Percentiles rank a stretch among this genome's conserved stretches.
These are phyloP conservation scores for Spinus pinus DNA, from an alignment of 2,797 vertebrate species.

Conservation along the genomic window DNA sequence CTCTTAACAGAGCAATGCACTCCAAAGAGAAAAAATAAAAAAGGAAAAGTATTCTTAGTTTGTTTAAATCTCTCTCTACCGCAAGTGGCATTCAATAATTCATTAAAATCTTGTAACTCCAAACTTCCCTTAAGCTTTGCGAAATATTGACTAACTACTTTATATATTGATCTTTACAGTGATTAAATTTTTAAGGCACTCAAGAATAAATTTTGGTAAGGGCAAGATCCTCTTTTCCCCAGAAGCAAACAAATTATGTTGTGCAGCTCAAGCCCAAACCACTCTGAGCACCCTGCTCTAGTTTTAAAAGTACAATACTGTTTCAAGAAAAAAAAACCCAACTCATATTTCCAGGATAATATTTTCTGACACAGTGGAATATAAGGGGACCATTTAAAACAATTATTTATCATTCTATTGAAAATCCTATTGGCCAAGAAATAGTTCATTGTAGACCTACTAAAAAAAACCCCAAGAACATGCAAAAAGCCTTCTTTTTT, in stretches of 20 bases:
- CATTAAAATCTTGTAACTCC: conserved; percentile 70
- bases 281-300: neutral
- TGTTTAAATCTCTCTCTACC: conserved; percentile 60
- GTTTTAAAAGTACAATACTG: neutral
- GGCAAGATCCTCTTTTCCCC: neutral
- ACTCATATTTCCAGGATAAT: neutral
- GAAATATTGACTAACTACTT: conserved; percentile 64
- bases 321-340: conserved; percentile 9
- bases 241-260: neutral
- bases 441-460: neutral
- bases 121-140: conserved; percentile 62
- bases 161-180: conserved; percentile 58
- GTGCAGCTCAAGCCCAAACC: neutral
- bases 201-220: conserved; percentile 44
- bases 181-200: conserved; percentile 60
- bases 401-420: neutral
- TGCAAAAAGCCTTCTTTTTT: neutral
- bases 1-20: conserved; percentile 30
- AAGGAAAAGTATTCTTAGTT: conserved; percentile 38
- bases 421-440: conserved; percentile 10
- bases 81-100: conserved; percentile 72
- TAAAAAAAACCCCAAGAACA: neutral
- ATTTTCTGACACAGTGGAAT: neutral
- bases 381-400: neutral
- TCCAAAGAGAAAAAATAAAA: neutral